phyloP scores from a whole-genome alignment of 2,113 vertebrate genomes.

The Callorhinus ursinus region DNA sequence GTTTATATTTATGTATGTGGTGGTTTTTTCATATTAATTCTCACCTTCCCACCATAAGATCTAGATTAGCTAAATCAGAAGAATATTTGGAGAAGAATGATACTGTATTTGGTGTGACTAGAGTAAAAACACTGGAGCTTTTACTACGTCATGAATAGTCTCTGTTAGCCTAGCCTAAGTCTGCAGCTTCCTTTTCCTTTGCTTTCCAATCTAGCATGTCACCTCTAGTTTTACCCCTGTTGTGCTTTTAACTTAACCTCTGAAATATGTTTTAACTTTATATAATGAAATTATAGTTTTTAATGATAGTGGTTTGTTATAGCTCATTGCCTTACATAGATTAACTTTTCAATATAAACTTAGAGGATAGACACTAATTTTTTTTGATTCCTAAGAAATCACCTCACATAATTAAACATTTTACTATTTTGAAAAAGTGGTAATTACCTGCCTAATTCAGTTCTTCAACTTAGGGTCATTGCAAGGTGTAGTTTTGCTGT shows the following conservation, averaged over 20 bases:
- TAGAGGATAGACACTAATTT: not conserved
- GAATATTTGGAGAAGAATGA: not conserved
- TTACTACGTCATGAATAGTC: constrained; percentile 3
- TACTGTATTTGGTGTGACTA: not conserved
- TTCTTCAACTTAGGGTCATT: constrained; percentile 17
- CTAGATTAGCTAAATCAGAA: constrained; percentile 24
- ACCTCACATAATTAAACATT: not conserved
- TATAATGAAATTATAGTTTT: constrained; percentile 1
- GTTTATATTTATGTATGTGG: constrained; percentile 23
- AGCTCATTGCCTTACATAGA: not conserved
- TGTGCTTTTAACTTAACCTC: constrained; percentile 22
- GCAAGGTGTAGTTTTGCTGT: not conserved
- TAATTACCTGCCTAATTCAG: not conserved
- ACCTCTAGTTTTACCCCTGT: not conserved
- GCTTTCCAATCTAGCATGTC: not conserved
- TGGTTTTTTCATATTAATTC: not conserved
- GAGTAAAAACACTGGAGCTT: constrained; percentile 9
- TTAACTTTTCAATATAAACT: not conserved
- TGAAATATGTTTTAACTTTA: constrained; percentile 26
- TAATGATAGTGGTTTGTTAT: not conserved
- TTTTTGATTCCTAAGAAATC: not conserved
- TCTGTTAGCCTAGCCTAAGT: not conserved
- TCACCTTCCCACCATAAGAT: not conserved
- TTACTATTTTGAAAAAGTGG: not conserved
- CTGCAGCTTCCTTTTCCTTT: not conserved